phyloP scores from a whole-genome alignment of 2,888 invertebrate genomes.

The Pollenia amentaria region DNA sequence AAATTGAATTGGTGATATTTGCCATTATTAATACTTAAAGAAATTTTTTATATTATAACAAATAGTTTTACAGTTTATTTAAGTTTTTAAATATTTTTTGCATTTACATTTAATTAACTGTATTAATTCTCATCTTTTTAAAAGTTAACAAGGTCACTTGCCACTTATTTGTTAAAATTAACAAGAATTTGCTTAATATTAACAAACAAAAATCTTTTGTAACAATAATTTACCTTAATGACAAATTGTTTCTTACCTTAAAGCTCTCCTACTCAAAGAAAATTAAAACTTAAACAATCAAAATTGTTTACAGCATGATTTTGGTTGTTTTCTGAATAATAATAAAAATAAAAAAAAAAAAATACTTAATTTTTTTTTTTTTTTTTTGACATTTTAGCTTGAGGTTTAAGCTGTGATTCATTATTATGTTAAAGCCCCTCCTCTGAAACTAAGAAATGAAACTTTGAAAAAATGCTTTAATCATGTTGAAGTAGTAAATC shows the following conservation, averaged over 20 bases:
- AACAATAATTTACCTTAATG: slow-evolving; percentile 39
- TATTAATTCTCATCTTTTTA: slow-evolving; percentile 29
- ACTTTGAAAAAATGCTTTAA: neutral
- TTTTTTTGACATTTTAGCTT: slow-evolving; percentile 57
- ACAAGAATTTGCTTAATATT: slow-evolving; percentile 43
- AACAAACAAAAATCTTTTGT: neutral
- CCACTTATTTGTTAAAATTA: slow-evolving; percentile 63
- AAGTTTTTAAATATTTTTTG: neutral
- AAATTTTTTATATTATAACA: no score
- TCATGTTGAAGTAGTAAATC: neutral
- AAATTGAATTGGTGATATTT: no score
- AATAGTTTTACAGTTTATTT: neutral
- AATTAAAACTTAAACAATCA: neutral
- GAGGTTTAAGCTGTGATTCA: slow-evolving; percentile 55
- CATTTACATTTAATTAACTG: neutral
- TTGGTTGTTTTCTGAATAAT: neutral
- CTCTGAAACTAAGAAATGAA: neutral
- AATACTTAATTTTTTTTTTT: no score
- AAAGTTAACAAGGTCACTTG: slow-evolving; percentile 53
- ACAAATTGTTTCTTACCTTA: slow-evolving; percentile 39
- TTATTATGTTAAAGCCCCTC: slow-evolving; percentile 29
- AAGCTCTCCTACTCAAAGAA: slow-evolving; percentile 41
- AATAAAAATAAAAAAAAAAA: neutral
- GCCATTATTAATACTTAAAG: no score
- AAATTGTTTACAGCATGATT: neutral